Evolutionary conservation across 2,113 vertebrate genomes (phyloP).

Genomic region (Athene cunicularia): DNA sequence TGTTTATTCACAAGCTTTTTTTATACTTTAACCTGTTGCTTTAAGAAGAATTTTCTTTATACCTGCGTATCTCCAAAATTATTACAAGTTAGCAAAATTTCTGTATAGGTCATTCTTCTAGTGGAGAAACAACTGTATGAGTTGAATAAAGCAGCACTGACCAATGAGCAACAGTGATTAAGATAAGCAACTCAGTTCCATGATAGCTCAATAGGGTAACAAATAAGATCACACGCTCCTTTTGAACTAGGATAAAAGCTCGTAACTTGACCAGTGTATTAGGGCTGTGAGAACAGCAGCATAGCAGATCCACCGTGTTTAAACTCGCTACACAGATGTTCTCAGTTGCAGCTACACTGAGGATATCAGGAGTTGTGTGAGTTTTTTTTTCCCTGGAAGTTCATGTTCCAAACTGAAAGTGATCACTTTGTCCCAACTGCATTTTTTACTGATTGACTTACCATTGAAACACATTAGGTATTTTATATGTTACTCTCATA

Average conservation of each 20-base stretch:
- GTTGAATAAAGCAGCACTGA: neutral
- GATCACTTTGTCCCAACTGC: neutral
- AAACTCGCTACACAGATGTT: neutral
- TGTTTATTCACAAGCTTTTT: neutral
- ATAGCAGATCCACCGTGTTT: neutral
- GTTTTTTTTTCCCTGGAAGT: neutral
- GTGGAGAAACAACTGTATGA: neutral
- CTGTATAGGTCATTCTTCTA: neutral
- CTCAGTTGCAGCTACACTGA: neutral
- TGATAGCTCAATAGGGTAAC: neutral
- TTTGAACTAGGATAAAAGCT: neutral
- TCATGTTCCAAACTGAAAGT: neutral
- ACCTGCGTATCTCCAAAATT: rapidly evolving
- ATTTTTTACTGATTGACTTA: neutral
- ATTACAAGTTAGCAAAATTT: neutral
- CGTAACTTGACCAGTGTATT: neutral
- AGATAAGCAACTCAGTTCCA: neutral
- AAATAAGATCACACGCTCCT: neutral
- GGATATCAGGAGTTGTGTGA: neutral
- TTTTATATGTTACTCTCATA: neutral
- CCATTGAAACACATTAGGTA: neutral
- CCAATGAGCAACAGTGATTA: neutral
- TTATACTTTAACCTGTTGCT: neutral
- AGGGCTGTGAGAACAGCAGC: neutral
- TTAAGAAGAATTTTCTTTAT: neutral